These are phyloP conservation scores for Carcharodon carcharias DNA, from an alignment of 2,797 vertebrate genomes.

Conservation along the genomic window DNA sequence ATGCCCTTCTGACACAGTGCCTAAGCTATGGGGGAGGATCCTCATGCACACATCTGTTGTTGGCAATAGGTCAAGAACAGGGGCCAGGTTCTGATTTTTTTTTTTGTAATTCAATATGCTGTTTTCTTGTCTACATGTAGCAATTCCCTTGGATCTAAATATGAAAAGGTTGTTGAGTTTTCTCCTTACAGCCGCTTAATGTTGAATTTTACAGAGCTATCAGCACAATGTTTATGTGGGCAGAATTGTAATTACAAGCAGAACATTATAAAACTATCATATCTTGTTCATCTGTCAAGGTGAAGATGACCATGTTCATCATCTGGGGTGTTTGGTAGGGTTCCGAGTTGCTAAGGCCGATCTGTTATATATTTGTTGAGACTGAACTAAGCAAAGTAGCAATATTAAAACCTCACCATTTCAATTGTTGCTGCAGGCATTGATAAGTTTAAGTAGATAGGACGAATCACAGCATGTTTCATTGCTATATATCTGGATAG, in stretches of 20 bases:
- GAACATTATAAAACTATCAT: neutral
- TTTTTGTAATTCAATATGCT: neutral
- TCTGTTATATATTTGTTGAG: neutral
- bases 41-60: neutral
- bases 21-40: neutral
- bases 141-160: neutral
- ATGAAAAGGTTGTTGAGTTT: neutral
- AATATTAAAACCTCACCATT: neutral
- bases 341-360: neutral
- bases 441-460: neutral
- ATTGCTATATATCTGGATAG: too few species aligned
- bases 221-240: neutral
- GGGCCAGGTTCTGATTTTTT: neutral
- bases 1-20: neutral
- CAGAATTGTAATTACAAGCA: neutral
- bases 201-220: neutral
- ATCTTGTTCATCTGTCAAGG: neutral
- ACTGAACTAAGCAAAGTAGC: neutral
- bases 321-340: neutral
- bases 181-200: neutral
- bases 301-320: neutral
- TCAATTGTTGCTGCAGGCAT: neutral
- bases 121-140: neutral
- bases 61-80: neutral
- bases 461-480: neutral